Conservation (phyloP, 2,113 vertebrate species). For the Poeciliopsis occidentalis region DNA sequence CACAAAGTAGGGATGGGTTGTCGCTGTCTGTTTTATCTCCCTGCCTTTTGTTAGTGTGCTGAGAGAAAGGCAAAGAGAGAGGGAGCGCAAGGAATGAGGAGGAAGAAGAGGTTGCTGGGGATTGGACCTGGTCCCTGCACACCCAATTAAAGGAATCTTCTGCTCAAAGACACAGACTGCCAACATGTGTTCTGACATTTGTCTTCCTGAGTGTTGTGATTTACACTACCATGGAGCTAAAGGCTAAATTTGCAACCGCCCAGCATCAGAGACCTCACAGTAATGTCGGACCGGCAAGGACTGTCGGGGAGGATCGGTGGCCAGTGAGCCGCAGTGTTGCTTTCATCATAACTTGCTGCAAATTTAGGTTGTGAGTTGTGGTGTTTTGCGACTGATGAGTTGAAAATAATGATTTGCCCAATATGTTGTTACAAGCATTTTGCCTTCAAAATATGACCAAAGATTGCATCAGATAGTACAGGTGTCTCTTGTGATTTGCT, state of each 20-base stretch:
- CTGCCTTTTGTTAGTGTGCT: slow-evolving; percentile 83
- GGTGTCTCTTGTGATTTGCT: not conserved
- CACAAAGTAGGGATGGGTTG: slow-evolving; percentile 81
- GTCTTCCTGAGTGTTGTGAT: slow-evolving; percentile 84
- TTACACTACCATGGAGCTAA: slow-evolving; percentile 80
- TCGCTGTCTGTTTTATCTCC: slow-evolving; percentile 83
- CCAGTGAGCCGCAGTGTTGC: slow-evolving; percentile 44
- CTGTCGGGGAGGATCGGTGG: slow-evolving; percentile 69
- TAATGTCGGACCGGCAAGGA: slow-evolving; percentile 61
- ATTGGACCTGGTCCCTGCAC: slow-evolving; percentile 83
- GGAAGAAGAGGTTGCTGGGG: slow-evolving; percentile 75
- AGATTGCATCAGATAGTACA: not conserved
- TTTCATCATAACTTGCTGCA: slow-evolving; percentile 52
- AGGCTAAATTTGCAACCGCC: slow-evolving; percentile 83
- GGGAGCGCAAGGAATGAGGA: slow-evolving; percentile 69
- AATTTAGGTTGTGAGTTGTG: slow-evolving; percentile 16
- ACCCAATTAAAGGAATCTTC: slow-evolving; percentile 85
- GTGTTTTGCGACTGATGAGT: slow-evolving; percentile 46
- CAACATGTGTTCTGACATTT: slow-evolving; percentile 86
- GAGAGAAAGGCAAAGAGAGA: slow-evolving; percentile 74
- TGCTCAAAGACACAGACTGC: slow-evolving; percentile 81
- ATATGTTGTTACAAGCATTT: not conserved
- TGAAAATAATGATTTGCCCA: slow-evolving; percentile 22
- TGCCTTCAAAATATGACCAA: not conserved
- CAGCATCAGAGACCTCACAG: slow-evolving; percentile 73